Percentiles rank a stretch among this genome's conserved stretches.
Conservation (phyloP, 2,113 vertebrate species). For the Tupaia tana region DNA sequence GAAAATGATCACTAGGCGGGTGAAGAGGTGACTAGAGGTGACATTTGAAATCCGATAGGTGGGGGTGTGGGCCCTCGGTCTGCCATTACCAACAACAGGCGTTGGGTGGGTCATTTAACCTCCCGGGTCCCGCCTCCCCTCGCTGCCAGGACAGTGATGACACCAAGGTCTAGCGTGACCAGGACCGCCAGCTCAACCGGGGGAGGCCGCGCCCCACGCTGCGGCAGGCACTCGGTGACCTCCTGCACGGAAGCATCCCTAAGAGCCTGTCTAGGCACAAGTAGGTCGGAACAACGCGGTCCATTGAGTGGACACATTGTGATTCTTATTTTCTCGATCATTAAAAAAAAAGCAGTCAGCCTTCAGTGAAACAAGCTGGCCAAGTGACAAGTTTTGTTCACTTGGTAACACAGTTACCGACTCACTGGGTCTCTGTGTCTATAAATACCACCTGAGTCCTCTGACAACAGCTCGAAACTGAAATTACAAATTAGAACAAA, state of each 20-base stretch:
- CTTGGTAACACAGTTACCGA: background rate
- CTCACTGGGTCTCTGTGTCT: background rate
- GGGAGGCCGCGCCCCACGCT: background rate
- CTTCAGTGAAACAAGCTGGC: background rate
- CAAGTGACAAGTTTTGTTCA: background rate
- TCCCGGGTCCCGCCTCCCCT: background rate
- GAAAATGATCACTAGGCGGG: background rate
- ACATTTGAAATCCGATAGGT: background rate
- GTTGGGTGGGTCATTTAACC: background rate
- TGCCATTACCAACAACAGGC: background rate
- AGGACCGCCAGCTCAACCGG: background rate
- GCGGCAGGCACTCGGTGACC: too few species aligned
- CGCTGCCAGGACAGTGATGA: background rate
- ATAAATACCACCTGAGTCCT: background rate
- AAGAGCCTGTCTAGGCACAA: background rate
- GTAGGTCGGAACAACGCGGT: background rate
- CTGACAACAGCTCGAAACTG: slow-evolving; percentile 14
- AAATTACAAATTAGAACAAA: slow-evolving; percentile 13
- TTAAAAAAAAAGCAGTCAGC: background rate
- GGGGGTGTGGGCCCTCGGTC: background rate
- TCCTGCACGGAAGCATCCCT: too few species aligned
- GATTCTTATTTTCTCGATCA: background rate
- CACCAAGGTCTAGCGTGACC: background rate
- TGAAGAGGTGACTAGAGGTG: background rate
- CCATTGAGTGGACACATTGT: background rate